Base-by-base conservation (phyloP, 2,888 invertebrate genomes). In the Stenoptilia bipunctidactyla region DNA sequence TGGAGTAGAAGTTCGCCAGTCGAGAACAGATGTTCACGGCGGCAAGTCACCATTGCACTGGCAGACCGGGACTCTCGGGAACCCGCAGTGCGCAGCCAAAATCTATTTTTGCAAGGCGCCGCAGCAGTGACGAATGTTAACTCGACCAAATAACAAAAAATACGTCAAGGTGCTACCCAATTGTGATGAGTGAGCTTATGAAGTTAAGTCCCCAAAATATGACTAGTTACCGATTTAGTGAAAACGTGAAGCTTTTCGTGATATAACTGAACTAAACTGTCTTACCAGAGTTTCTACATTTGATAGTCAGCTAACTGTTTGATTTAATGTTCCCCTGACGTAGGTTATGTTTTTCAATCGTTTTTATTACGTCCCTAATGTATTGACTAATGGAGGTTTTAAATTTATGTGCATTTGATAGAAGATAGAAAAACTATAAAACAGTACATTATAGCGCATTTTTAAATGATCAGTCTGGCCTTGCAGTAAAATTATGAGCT, bases 21-120 rank as follows among this genome's bases (percentile, higher is more conserved):
- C 62, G 58, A 61, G 65, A 66, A 57, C 66, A 59, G 59, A 53
- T 66, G 14, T 14, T 34, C 34, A 9, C 61, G 65, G 63, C 61
- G 70, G 68, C 61, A 63, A 66, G 74, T 61, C 61, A 60, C 61
- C 70, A 61, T 56, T 70, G 70, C 76, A 76, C 79, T 76, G 75
- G 58, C 70, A 50, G 55, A 50, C 60, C 67, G 73, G 68, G 74
- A 69, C 60, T 76, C 69, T 67, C 73, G 71, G 34, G 34, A 14
- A 74, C 61, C 68, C 62, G 63, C 64, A 65, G 67, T 66, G 59
- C 66, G 65, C 70, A 69, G 80, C 71, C 83, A 72, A 71, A 83
- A 70, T 73, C 83, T 84, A 84, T 85, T 85, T 84, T 83, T 73
- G 82, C 82, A 66, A 75, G 68, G 71, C 79, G 74, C 77, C 74